Conservation (phyloP, 2,113 vertebrate genomes). For the Heterotis niloticus region DNA sequence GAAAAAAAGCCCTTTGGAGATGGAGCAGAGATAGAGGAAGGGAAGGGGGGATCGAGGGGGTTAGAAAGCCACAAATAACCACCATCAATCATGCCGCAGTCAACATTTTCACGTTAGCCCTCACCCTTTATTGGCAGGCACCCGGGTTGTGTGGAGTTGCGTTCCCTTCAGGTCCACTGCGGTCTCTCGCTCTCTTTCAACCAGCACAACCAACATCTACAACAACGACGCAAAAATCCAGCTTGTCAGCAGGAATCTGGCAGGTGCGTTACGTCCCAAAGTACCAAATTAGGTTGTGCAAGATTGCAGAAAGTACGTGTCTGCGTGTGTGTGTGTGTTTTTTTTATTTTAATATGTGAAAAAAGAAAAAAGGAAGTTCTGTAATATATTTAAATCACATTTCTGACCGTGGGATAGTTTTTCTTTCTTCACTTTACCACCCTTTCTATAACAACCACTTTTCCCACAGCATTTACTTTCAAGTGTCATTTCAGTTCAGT, state of each 20-base stretch:
- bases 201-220: conserved; percentile 66
- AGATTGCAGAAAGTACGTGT: conserved; percentile 68
- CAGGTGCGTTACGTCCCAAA: conserved; percentile 87
- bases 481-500: too few species aligned
- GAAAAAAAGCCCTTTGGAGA: conserved; percentile 1
- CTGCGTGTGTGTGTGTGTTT: conserved; percentile 9
- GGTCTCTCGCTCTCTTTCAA: conserved; percentile 49
- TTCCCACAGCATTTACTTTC: too few species aligned
- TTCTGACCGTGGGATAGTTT: neutral
- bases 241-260: conserved; percentile 83
- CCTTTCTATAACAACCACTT: neutral
- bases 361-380: conserved; percentile 1
- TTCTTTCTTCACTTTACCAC: too few species aligned
- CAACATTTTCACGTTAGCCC: conserved; percentile 76
- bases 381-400: conserved; percentile 23
- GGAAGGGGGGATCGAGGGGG: conserved; percentile 54
- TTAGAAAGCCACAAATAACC: conserved; percentile 85
- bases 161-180: conserved; percentile 57
- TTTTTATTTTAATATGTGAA: conserved; percentile 29
- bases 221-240: conserved; percentile 73
- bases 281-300: conserved; percentile 78
- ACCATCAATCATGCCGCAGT: conserved; percentile 83
- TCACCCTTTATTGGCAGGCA: conserved; percentile 75
- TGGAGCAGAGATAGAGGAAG: conserved; percentile 48
- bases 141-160: conserved; percentile 60